Conservation (phyloP, 1,140 invertebrate species). For the Heliconius nattereri region DNA sequence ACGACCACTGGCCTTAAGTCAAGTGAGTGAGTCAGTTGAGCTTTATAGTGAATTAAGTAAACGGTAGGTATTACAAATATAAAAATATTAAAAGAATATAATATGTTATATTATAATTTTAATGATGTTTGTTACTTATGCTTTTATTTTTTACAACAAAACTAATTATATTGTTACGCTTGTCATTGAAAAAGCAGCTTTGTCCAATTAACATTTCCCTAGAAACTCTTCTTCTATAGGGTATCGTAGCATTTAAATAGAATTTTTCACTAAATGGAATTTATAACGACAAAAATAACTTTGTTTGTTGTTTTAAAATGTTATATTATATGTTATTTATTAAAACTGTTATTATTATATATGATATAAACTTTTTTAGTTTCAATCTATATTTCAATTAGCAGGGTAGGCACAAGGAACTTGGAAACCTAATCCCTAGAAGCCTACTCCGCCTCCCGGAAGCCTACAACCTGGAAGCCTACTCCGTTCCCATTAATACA, state of each 20-base stretch:
- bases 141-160: background rate
- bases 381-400: no score
- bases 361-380: no score
- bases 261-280: background rate
- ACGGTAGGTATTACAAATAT: background rate
- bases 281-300: background rate
- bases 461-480: no score
- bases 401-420: no score
- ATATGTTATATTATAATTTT: background rate
- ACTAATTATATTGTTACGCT: conserved; percentile 1
- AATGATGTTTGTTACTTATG: background rate
- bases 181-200: conserved; percentile 11
- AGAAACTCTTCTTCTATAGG: background rate
- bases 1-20: no score
- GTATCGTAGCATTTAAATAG: background rate
- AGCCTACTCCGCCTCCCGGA: no score
- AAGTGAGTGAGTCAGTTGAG: no score
- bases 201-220: conserved; percentile 9
- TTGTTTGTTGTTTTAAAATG: background rate
- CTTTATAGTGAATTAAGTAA: no score
- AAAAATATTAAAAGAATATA: background rate
- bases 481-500: no score
- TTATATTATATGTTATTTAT: background rate
- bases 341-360: background rate
- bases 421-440: no score